Evolutionary conservation across 2,797 vertebrate genomes (phyloP).

Genomic region (Podarcis lilfordi): DNA sequence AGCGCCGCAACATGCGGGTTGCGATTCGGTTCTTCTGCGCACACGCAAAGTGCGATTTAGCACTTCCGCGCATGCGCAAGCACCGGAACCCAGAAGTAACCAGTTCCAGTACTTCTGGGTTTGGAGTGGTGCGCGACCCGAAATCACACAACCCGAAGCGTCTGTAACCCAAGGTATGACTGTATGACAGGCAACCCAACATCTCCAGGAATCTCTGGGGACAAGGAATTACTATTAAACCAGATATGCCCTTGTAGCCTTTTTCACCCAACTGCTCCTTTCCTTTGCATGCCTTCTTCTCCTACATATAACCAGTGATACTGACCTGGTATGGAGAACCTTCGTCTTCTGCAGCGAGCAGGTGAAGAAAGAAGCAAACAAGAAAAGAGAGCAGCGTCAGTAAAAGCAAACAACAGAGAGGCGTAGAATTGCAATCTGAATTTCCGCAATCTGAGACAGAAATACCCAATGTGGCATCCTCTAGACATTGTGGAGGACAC

Average conservation of each 20-base stretch:
- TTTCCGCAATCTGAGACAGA: background rate
- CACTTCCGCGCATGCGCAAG: too few species aligned
- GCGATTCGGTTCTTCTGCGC: too few species aligned
- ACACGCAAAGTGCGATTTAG: too few species aligned
- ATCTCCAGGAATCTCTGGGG: background rate
- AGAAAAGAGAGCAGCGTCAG: background rate
- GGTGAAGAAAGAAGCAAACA: background rate
- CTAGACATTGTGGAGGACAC: background rate
- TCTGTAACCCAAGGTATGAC: too few species aligned
- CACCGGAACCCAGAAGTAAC: too few species aligned
- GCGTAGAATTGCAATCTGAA: background rate
- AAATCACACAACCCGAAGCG: too few species aligned
- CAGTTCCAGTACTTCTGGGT: too few species aligned
- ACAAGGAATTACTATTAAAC: background rate
- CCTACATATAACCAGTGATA: background rate
- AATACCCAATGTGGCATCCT: background rate
- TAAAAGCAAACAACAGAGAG: background rate
- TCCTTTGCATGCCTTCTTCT: background rate
- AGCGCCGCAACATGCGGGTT: too few species aligned
- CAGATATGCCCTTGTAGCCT: too few species aligned
- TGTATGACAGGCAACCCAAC: too few species aligned
- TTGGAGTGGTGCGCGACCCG: too few species aligned
- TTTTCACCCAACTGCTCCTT: background rate
- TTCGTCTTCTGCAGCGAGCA: conserved; percentile 82
- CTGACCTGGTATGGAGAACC: conserved; percentile 89